Evolutionary conservation across 2,888 invertebrate genomes (phyloP), one percentile per base, ranked within the genome.

Genomic region (Synanthedon vespiformis): DNA sequence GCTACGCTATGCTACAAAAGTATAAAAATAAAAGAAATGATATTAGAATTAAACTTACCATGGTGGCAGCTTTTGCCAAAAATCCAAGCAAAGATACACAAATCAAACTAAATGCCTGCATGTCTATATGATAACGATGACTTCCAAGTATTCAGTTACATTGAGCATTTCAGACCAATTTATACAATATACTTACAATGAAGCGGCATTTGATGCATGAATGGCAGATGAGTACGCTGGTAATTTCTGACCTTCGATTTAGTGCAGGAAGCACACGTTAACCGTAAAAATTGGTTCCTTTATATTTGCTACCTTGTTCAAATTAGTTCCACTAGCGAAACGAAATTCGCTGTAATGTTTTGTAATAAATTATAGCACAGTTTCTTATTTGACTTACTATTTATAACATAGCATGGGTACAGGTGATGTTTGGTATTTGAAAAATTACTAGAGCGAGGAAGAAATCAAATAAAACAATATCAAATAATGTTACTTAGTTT

Each of bases 211-310:
- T 44, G 14, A n/a, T 13, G 48, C 22, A 22, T 48, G 48, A 48
- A 48, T 22, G 48, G 13, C 44, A 44, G 16, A 48, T 48, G 22
- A 16, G 12, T 48, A 18, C 13, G 11, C 22, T 48, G 34, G 49
- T 52, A 40, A 41, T 40, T 18, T 27, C 44, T 41, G 49, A 44
- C 49, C 49, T 52, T 44, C 52, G 49, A 49, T 52, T 52, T 49
- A 27, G 40, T 40, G 48, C 55, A 59, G 65, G 67, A 67, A 59
- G 50, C 56, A 53, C 60, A 65, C 55, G 59, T 61, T 56, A 54
- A 22, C 49, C 18, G 22, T 48, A 48, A 8, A 48, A 48, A 48
- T 18, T 22, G 11, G 44, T 13, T 44, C 44, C 44, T 14, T 44
- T 13, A 44, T 14, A 48, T 48, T 48, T 48, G 16, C 48, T 48